A percentile compares a stretch with the other conserved stretches of the same genome.
These are phyloP conservation scores for Phalacrocorax brasilianus DNA, from an alignment of 2,113 vertebrate genomes.

Conservation along the genomic window DNA sequence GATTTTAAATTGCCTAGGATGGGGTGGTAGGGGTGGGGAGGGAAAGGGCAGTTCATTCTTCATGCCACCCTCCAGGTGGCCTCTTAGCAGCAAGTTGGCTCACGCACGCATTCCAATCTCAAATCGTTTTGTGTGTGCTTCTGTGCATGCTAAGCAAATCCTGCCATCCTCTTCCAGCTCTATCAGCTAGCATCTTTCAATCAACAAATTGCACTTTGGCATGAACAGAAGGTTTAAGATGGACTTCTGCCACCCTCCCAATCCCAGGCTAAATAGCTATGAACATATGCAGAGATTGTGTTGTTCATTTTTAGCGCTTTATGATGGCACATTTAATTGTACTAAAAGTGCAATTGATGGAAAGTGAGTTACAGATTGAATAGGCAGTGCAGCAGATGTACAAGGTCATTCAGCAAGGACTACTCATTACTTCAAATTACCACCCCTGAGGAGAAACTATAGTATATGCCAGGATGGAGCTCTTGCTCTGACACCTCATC, in stretches of 20 bases:
- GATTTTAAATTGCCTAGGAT: neutral
- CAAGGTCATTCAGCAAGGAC: constrained; percentile 66
- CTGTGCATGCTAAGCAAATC: constrained; percentile 16
- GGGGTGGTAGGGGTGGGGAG: neutral
- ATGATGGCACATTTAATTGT: constrained; percentile 61
- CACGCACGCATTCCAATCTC: neutral
- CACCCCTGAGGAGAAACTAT: constrained; percentile 55
- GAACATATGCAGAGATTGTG: constrained; percentile 60
- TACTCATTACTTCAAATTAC: constrained; percentile 72
- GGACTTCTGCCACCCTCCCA: constrained; percentile 61
- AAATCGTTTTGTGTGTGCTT: neutral
- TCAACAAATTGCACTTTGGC: constrained; percentile 66
- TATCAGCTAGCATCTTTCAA: constrained; percentile 49
- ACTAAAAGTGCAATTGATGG: constrained; percentile 64
- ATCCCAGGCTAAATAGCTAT: constrained; percentile 54
- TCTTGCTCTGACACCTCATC: constrained; percentile 48
- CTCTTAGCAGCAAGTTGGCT: constrained; percentile 28
- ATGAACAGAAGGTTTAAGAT: constrained; percentile 52
- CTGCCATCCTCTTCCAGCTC: constrained; percentile 16
- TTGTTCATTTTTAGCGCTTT: constrained; percentile 57
- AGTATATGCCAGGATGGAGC: constrained; percentile 23
- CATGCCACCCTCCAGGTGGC: constrained; percentile 29
- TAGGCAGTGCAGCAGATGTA: constrained; percentile 58
- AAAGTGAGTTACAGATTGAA: constrained; percentile 56
- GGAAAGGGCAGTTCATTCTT: neutral